phyloP scores from a whole-genome alignment of 2,888 invertebrate genomes.

The Drosophila borborema region DNA sequence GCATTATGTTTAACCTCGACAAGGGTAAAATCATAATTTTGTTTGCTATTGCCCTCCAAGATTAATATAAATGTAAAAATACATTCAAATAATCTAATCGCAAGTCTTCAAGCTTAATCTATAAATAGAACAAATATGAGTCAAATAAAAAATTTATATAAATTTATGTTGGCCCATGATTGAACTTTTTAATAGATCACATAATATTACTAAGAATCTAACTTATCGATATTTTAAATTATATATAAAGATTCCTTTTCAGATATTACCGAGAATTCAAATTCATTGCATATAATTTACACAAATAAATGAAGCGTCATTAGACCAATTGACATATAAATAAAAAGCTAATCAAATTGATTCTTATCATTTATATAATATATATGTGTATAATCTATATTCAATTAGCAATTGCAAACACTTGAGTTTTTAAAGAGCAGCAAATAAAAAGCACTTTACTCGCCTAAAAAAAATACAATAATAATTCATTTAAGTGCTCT shows the following conservation, averaged over 20 bases:
- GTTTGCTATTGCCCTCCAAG: neutral
- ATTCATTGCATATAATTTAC: neutral
- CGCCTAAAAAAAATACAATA: neutral
- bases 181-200: neutral
- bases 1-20: neutral
- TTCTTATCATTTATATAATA: slow-evolving; percentile 13
- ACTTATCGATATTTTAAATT: neutral
- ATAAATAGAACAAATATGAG: neutral
- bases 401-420: slow-evolving; percentile 17
- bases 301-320: slow-evolving; percentile 5
- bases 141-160: neutral
- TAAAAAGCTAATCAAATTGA: neutral
- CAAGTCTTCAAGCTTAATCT: neutral
- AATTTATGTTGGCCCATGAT: neutral
- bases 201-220: neutral
- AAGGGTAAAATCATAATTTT: neutral
- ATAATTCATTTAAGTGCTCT: slow-evolving; percentile 17
- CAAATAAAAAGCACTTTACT: slow-evolving; percentile 11
- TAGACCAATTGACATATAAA: neutral
- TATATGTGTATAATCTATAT: slow-evolving; percentile 15
- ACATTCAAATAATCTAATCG: neutral
- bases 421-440: neutral
- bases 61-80: slow-evolving; percentile 5
- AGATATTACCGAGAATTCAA: neutral
- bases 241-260: neutral